Conservation (phyloP, 1,140 invertebrate species). For the Plodia interpunctella region DNA sequence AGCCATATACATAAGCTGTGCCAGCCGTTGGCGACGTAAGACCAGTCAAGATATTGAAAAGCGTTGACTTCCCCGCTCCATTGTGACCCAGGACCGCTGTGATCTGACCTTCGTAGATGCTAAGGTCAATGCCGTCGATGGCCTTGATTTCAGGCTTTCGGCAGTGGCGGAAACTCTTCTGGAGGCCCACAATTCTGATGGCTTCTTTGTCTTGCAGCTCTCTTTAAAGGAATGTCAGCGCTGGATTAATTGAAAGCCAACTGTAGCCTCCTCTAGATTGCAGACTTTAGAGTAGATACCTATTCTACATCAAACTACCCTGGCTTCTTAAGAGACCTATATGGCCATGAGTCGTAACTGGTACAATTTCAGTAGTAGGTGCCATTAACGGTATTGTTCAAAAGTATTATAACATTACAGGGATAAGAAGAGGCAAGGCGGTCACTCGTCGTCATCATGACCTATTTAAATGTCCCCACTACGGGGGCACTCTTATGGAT, state of each 20-base stretch:
- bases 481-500: too few relatives aligned
- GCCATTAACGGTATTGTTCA: too few relatives aligned
- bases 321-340: too few relatives aligned
- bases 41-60: slow-evolving; percentile 92
- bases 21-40: slow-evolving; percentile 86
- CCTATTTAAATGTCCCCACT: too few relatives aligned
- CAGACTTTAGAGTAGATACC: too few relatives aligned
- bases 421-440: too few relatives aligned
- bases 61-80: slow-evolving; percentile 91
- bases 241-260: background rate
- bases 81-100: slow-evolving; percentile 92
- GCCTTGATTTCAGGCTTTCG: slow-evolving; percentile 77
- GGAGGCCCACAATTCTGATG: slow-evolving; percentile 85
- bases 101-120: slow-evolving; percentile 89
- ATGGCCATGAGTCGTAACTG: too few relatives aligned
- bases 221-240: slow-evolving; percentile 30
- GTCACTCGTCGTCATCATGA: too few relatives aligned
- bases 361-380: too few relatives aligned
- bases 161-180: slow-evolving; percentile 83
- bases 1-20: slow-evolving; percentile 86
- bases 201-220: slow-evolving; percentile 86
- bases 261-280: too few relatives aligned
- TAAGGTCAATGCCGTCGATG: slow-evolving; percentile 82
- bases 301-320: too few relatives aligned
- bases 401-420: too few relatives aligned